A percentile compares a stretch with the other conserved stretches of the same genome.
phyloP scores from a whole-genome alignment of 1,140 invertebrate genomes.

The Berghia stephanieae region DNA sequence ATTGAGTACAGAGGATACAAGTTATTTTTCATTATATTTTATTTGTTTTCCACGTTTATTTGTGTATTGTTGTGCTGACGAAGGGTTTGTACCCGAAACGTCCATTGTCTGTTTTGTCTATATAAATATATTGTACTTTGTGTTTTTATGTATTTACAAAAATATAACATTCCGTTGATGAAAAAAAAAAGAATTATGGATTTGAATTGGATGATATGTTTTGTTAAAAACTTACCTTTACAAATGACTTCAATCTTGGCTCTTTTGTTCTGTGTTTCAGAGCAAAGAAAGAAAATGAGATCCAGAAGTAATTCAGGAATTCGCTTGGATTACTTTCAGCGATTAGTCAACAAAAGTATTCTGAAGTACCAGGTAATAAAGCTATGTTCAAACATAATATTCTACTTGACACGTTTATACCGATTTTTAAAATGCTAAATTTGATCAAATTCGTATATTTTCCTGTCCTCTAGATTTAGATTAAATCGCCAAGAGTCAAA shows the following conservation, averaged over 20 bases:
- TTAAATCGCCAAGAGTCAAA: not conserved
- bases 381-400: not conserved
- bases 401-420: no score
- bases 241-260: not conserved
- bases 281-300: constrained; percentile 73
- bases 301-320: constrained; percentile 94
- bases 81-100: no score
- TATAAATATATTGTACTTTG: not conserved
- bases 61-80: no score
- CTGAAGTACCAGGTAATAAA: constrained; percentile 80
- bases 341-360: constrained; percentile 90
- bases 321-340: constrained; percentile 92
- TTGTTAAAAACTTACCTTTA: not conserved
- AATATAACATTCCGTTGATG: not conserved
- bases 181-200: constrained; percentile 17
- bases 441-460: not conserved
- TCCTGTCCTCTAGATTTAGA: not conserved
- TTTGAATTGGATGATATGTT: not conserved
- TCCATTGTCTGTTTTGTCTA: no score
- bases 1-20: no score
- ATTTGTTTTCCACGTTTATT: no score
- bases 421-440: not conserved
- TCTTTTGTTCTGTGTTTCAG: not conserved
- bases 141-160: not conserved
- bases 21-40: no score